Conservation (phyloP, 2,888 invertebrate genomes). For the Aphidius colemani region DNA sequence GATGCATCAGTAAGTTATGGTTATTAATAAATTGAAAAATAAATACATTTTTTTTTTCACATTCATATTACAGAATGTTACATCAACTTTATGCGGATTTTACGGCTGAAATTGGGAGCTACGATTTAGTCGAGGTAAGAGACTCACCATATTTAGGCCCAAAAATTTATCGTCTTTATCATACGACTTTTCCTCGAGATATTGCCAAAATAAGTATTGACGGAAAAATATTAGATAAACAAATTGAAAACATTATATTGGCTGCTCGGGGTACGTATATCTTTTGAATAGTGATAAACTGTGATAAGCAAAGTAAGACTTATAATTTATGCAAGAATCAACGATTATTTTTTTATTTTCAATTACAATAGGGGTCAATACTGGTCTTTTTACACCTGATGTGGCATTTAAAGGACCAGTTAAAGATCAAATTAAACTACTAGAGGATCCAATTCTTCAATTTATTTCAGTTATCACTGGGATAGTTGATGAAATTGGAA, state of each 20-base stretch:
- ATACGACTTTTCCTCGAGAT: conserved; percentile 99
- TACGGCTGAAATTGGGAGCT: conserved; percentile 97
- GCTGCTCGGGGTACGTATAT: conserved; percentile 96
- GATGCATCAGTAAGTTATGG: conserved; percentile 88
- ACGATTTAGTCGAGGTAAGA: conserved; percentile 94
- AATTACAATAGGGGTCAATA: conserved; percentile 66
- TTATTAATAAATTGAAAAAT: too few species aligned
- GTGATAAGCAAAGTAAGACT: too few species aligned
- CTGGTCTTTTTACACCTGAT: conserved; percentile 98
- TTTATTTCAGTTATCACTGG: conserved; percentile 83
- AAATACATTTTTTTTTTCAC: too few species aligned
- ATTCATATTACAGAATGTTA: conserved; percentile 82
- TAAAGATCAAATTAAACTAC: conserved; percentile 94
- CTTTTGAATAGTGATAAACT: too few species aligned
- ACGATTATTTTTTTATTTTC: conserved; percentile 7
- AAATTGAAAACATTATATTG: conserved; percentile 98
- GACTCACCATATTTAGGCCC: conserved; percentile 99
- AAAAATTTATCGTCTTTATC: conserved; percentile 97
- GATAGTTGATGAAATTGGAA: conserved; percentile 11
- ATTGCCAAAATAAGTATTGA: conserved; percentile 99
- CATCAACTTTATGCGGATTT: conserved; percentile 97
- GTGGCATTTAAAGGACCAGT: conserved; percentile 99
- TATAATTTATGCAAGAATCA: not conserved
- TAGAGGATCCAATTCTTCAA: conserved; percentile 97
- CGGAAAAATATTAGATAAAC: conserved; percentile 95